Conservation (phyloP, 2,113 vertebrate genomes). For the Ptychochromis oligacanthus region DNA sequence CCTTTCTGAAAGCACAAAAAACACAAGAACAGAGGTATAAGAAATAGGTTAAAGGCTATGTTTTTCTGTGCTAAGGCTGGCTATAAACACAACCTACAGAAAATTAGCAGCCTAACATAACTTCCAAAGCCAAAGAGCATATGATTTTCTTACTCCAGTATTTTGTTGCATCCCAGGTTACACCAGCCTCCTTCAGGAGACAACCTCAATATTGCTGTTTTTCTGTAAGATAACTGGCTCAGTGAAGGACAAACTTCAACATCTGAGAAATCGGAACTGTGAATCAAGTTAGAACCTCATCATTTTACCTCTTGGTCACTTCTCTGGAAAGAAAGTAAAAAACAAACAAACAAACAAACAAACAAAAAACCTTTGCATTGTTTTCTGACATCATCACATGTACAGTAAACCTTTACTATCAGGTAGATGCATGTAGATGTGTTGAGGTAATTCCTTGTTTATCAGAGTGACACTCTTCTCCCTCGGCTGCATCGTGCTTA, state of each 20-base stretch:
- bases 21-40: neutral
- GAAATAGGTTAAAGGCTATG: neutral
- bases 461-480: neutral
- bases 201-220: neutral
- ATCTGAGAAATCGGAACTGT: neutral
- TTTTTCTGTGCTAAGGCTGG: neutral
- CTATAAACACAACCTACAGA: neutral
- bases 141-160: neutral
- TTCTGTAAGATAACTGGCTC: neutral
- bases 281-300: neutral
- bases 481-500: constrained; percentile 12
- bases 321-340: neutral
- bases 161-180: neutral
- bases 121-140: neutral
- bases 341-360: no score
- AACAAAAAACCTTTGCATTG: neutral
- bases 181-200: neutral
- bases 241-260: neutral
- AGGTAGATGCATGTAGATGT: constrained; percentile 2
- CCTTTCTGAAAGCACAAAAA: neutral
- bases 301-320: neutral
- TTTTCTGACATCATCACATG: constrained; percentile 13
- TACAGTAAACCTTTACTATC: constrained; percentile 16
- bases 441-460: constrained; percentile 24
- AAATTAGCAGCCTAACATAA: neutral